Evolutionary conservation across 1,140 invertebrate genomes (phyloP), one percentile per base, ranked within the genome.

Genomic region (Leptinotarsa lineolata): DNA sequence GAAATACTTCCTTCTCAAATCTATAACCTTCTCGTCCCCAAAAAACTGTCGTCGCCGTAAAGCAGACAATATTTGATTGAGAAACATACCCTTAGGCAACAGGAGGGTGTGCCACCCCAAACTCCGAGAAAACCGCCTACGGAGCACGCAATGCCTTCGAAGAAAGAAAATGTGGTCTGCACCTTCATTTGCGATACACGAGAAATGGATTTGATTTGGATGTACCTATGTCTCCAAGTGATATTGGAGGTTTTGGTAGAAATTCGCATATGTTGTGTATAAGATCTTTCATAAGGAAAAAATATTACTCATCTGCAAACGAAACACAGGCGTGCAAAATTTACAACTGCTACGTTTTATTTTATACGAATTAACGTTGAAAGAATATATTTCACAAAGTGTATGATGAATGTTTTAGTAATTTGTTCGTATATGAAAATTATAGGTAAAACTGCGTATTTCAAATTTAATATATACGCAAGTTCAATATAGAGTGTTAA

Each of bases 21-120:
- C 6, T 0, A 54, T n/a, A 15, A 39, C 48, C 48, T 54, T n/a
- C n/a, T 13, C 48, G 15, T 54, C 48, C 15, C 16, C 48, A 54
- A 54, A 54, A 54, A 18, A 54, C 46, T 74, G 46, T 69, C 68
- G 70, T 74, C 44, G 59, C 39, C 45, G 68, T 63, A 74, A 67
- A 65, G 68, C 60, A 66, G 65, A 70, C 64, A 70, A 69, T 71
- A 74, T 74, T 74, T 74, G 73, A 74, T 74, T 74, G 73, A 70
- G 59, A 74, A 74, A 74, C 68, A 74, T 71, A 58, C 68, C 73
- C 69, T 70, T 21, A 46, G 63, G 73, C 70, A 59, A 66, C 44
- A 65, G 66, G 64, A 63, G 73, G 73, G 61, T 59, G 68, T 22
- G 68, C 58, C 13, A 39, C 72, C 72, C 30, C 64, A 54, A 54